These are phyloP conservation scores for Pseudolaguvia tuberculata DNA, from an alignment of 2,113 vertebrate species.

Conservation along the genomic window DNA sequence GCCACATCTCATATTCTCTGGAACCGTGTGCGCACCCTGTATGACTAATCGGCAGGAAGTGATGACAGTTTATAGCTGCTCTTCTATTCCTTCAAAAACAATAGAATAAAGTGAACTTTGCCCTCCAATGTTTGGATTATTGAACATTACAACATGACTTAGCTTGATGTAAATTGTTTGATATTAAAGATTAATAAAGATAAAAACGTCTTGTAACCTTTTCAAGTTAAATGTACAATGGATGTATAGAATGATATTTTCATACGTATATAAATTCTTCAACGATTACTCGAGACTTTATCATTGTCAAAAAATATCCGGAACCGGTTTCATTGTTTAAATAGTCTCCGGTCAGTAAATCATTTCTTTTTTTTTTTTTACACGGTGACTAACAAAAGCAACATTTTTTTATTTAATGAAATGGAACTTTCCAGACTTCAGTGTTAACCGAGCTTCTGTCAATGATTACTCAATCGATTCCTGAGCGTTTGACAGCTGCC, in stretches of 20 bases:
- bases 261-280: no score
- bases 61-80: background rate
- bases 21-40: background rate
- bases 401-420: background rate
- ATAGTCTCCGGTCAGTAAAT: background rate
- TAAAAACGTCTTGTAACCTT: no score
- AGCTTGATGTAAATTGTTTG: no score
- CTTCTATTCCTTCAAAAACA: background rate
- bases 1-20: background rate
- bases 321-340: background rate
- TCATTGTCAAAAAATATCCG: no score
- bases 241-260: no score
- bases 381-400: no score
- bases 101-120: background rate
- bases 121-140: background rate
- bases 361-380: background rate
- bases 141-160: background rate
- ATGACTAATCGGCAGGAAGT: constrained; percentile 4
- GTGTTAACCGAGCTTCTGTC: background rate
- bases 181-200: no score
- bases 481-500: background rate
- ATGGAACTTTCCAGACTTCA: background rate
- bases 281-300: no score
- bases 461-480: background rate
- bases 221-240: no score